Conservation (phyloP, 2,113 vertebrate genomes). For the Salvelinus fontinalis region DNA sequence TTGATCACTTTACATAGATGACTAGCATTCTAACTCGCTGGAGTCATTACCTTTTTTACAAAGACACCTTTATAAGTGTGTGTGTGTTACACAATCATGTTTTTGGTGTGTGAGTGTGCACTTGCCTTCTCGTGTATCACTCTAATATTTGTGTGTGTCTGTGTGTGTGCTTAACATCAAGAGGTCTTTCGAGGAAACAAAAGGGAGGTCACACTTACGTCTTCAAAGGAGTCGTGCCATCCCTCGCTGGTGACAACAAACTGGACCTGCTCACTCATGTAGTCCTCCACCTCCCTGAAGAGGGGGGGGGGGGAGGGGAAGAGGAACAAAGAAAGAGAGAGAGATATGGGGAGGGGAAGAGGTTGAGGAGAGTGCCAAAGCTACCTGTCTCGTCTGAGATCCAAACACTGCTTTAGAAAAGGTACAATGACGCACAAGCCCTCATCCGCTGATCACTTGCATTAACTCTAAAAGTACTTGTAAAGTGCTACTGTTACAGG, state of each 20-base stretch:
- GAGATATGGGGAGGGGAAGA: neutral
- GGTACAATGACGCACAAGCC: no score
- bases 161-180: neutral
- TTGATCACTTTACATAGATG: neutral
- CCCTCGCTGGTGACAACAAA: constrained; percentile 88
- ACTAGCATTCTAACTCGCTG: neutral
- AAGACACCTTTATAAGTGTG: neutral
- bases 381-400: no score
- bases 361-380: neutral
- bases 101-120: neutral
- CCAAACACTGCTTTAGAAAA: no score
- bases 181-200: neutral
- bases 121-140: neutral
- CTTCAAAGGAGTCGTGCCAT: constrained; percentile 89
- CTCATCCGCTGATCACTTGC: no score
- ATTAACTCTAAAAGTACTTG: no score
- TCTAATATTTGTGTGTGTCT: neutral
- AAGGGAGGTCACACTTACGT: constrained; percentile 69
- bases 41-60: neutral
- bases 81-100: neutral
- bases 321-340: neutral
- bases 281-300: constrained; percentile 83
- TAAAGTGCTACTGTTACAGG: no score
- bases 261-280: constrained; percentile 88
- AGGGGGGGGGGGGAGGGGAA: neutral